Conservation (phyloP, 2,797 vertebrate genomes). For the Lagocephalus sceleratus region DNA sequence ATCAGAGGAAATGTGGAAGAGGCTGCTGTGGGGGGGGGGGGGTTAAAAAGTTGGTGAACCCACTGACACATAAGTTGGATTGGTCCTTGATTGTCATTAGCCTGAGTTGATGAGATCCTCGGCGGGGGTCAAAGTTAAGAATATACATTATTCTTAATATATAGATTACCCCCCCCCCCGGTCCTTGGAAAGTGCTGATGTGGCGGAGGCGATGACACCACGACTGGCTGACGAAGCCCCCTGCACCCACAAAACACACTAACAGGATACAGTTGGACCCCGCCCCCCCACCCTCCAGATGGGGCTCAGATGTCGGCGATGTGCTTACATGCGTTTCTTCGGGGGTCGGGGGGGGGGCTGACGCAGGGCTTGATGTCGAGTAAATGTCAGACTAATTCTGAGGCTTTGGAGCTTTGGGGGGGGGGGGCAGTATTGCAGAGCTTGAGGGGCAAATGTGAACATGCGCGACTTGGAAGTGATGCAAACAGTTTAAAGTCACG, state of each 20-base stretch:
- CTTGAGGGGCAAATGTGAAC: slow-evolving; percentile 3
- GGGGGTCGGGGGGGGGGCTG: slow-evolving; percentile 48
- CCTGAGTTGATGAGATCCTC: too few species aligned
- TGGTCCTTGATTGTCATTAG: too few species aligned
- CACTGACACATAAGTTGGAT: slow-evolving; percentile 27
- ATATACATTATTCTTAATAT: too few species aligned
- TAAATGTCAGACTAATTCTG: slow-evolving; percentile 72
- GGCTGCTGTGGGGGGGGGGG: slow-evolving; percentile 10
- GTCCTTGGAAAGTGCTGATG: slow-evolving; percentile 21
- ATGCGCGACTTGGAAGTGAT: not conserved
- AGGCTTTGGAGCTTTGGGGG: slow-evolving; percentile 22
- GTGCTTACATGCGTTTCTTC: slow-evolving; percentile 58
- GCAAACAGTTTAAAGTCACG: slow-evolving; percentile 11
- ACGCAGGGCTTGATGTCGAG: slow-evolving; percentile 56
- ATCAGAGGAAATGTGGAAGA: slow-evolving; percentile 43
- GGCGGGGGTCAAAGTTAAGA: too few species aligned
- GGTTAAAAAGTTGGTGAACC: slow-evolving; percentile 36
- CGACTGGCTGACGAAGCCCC: slow-evolving; percentile 24
- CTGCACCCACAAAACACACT: slow-evolving; percentile 21
- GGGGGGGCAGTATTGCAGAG: not conserved
- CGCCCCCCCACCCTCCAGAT: slow-evolving; percentile 24
- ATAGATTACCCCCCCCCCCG: too few species aligned
- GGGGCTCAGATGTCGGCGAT: slow-evolving; percentile 60
- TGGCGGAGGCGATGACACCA: slow-evolving; percentile 14
- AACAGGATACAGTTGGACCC: slow-evolving; percentile 29